Base-by-base conservation (phyloP, 2,113 vertebrate species). In the Urocitellus parryii region DNA sequence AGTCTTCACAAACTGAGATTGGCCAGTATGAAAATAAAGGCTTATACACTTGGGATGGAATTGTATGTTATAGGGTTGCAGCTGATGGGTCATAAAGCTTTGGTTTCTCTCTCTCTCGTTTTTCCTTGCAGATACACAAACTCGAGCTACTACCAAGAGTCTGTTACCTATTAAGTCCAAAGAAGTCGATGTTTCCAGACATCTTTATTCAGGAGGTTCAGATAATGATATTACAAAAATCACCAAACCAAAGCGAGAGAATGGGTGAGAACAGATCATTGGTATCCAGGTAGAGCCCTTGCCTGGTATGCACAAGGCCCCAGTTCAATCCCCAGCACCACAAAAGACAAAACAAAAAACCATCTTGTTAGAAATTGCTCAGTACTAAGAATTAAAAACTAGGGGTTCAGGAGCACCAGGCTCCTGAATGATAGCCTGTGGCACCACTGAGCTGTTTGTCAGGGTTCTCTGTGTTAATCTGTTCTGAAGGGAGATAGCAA, bases 61-160 rank as follows among this genome's bases (percentile, higher is more conserved):
- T 39, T 67, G 17, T 68, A 18, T 67, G 24, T 88, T 79, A 25
- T 2, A 45, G 45, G 32, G 2, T 34, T 80, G 70, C 8, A 53
- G 4, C 58, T 87, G 16, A 8, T 83, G 27, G n/a, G 16, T 90
- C 56, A 13, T 4, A 7, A 20, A 34, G 12, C 13, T 39, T 70
- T 10, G 20, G 14, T 56, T 94, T 91, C 48, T 91, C 70, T 93
- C 70, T 8, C 10, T 58, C 79, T 61, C 48, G 11, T 82, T 85
- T 94, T 97, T 81, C 86, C 65, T 98, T 39, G 0, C 97, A 99
- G 98, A 99, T 65, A 32, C 7, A 3, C 96, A 98, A 63, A n/a
- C n/a, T 51, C 70, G 61, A 72, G 68, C 96, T 65, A 56, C 92
- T 92, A 97, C 97, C 25, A 98, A 98, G 97, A 98, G 96, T 79